Percentiles rank a stretch among this genome's conserved stretches.
Evolutionary conservation across 2,888 invertebrate genomes (phyloP).

Genomic region (Coleophora deauratella): DNA sequence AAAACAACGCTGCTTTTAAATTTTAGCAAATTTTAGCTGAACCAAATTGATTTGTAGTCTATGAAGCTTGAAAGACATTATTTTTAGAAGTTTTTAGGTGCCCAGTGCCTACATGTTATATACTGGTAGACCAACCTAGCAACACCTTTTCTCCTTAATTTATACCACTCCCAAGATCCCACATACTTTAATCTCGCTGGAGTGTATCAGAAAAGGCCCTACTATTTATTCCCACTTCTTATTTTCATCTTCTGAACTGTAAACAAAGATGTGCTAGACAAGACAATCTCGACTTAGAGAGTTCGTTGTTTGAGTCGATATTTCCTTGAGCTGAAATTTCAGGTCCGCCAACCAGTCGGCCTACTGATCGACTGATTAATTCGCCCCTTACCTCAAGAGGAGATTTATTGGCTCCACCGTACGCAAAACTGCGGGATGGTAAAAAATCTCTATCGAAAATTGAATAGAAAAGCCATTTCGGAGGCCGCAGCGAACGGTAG

Average conservation of each 20-base stretch:
- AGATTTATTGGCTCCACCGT: constrained; percentile 73
- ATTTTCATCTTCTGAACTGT: constrained; percentile 64
- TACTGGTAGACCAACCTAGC: no score
- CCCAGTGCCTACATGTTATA: no score
- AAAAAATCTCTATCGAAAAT: constrained; percentile 74
- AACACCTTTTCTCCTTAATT: constrained; percentile 46
- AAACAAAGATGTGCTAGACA: constrained; percentile 39
- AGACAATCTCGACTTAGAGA: constrained; percentile 32
- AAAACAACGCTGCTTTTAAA: constrained; percentile 62
- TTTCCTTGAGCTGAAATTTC: constrained; percentile 22
- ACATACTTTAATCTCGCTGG: constrained; percentile 67
- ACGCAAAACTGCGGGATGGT: constrained; percentile 72
- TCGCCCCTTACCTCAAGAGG: constrained; percentile 69
- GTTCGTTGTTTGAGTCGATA: constrained; percentile 29
- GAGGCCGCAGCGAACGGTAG: constrained; percentile 51
- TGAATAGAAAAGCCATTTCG: constrained; percentile 73
- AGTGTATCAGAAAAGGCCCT: constrained; percentile 61
- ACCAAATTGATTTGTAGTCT: constrained; percentile 22
- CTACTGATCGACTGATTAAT: constrained; percentile 67
- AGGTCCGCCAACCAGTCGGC: constrained; percentile 46
- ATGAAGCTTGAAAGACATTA: no score
- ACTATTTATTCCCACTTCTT: constrained; percentile 68
- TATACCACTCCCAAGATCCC: constrained; percentile 49
- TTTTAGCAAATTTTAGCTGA: constrained; percentile 45
- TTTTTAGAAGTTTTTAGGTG: no score